Base-by-base conservation (phyloP, 2,888 invertebrate species). In the Dorcus parallelipipedus region DNA sequence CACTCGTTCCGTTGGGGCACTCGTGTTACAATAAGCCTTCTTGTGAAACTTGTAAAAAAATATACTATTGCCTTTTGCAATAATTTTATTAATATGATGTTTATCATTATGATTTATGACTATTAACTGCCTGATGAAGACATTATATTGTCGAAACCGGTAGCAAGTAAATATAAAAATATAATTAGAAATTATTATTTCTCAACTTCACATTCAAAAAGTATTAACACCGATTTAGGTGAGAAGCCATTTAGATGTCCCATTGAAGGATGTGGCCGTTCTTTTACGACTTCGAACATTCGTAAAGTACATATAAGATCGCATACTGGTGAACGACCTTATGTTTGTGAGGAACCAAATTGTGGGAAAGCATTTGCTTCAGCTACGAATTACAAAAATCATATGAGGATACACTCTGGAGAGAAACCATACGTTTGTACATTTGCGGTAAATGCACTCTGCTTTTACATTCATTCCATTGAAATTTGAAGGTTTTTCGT, bases 221-320 rank as follows among this genome's bases (percentile, higher is more conserved):
- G 5, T 41, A 8, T 41, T 41, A 41, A 10, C n/a, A 41, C 5
- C 7, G 41, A 10, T 65, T 20, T 62, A 77, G 78, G 78, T 17
- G 83, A 82, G 73, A 79, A 81, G 10, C 83, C 84, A 20, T 81
- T 78, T 75, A 71, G 75, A 41, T 85, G 85, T 73, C 76, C 78
- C 45, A 77, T 80, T 2, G 81, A 81, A 55, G 85, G 85, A 14
- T 88, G 88, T 72, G 83, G 82, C 38, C 79, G 84, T 63, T 84
- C 86, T 1, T 88, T 88, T 70, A 86, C 87, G 1, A 88, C 87
- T 1, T 86, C 86, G 20, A 87, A 88, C 71, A 87, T 87, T 54
- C 78, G 86, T 26, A 87, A 87, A 77, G 82, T 84, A 49, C 88
- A 88, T 69, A 82, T 86, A 41, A 76, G 88, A 47, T 86, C 86